These are phyloP conservation scores for Papilio machaon DNA, from an alignment of 1,140 invertebrate genomes.

Conservation along the genomic window DNA sequence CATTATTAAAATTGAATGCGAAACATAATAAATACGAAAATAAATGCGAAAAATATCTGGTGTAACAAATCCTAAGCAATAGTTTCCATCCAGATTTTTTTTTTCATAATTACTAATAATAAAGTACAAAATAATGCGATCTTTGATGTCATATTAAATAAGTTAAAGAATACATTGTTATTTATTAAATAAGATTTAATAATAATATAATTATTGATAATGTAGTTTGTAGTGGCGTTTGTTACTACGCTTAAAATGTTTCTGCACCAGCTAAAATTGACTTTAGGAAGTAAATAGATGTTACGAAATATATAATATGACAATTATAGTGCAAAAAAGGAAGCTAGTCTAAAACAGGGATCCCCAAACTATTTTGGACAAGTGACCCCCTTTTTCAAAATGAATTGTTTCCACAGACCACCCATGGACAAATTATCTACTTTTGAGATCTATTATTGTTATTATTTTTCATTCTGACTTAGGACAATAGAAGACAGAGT, in stretches of 20 bases:
- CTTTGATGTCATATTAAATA: not conserved
- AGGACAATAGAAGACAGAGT: no score
- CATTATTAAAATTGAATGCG: not conserved
- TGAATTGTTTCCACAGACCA: no score
- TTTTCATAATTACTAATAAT: not conserved
- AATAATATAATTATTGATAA: constrained; percentile 9
- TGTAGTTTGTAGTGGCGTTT: constrained; percentile 32
- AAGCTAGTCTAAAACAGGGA: no score
- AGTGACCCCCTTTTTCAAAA: no score
- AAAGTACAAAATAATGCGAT: not conserved
- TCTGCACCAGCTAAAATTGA: not conserved
- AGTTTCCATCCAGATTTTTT: not conserved
- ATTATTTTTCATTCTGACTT: no score
- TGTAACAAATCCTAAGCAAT: not conserved
- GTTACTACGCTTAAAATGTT: constrained; percentile 21
- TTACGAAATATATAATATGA: no score
- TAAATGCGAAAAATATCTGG: not conserved
- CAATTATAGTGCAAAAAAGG: no score
- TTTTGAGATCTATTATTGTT: no score
- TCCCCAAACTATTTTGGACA: no score
- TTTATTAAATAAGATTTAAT: constrained; percentile 30
- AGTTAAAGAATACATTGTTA: constrained; percentile 34
- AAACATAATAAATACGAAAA: no score
- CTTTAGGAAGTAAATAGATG: not conserved
- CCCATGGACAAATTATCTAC: no score